Conservation (phyloP, 2,888 invertebrate species). For the Tortrix viridana region DNA sequence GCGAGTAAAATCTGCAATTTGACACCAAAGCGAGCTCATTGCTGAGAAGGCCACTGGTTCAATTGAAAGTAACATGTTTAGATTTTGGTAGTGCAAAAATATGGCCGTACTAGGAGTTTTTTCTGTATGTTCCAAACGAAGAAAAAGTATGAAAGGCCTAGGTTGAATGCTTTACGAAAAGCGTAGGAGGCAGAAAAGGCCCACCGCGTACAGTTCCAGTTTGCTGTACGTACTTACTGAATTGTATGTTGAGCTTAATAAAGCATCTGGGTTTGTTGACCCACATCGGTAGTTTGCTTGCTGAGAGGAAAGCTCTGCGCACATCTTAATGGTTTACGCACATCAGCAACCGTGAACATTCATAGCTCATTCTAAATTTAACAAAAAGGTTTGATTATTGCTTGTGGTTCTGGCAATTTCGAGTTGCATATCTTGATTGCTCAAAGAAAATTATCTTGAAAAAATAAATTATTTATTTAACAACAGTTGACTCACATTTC, state of each 20-base stretch:
- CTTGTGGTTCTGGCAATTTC: background rate
- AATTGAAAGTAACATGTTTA: background rate
- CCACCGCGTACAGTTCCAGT: conserved; percentile 57
- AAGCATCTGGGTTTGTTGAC: conserved; percentile 64
- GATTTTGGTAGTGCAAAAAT: conserved; percentile 7
- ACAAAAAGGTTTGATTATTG: background rate
- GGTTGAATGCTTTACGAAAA: conserved; percentile 50
- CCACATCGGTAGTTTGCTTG: conserved; percentile 43
- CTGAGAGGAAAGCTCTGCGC: conserved; percentile 23
- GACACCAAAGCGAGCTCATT: conserved; percentile 24
- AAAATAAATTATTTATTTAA: background rate
- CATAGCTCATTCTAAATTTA: background rate
- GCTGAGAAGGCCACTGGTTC: conserved; percentile 9
- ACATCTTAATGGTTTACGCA: conserved; percentile 12
- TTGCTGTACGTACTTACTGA: conserved; percentile 60
- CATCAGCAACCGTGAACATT: conserved; percentile 2
- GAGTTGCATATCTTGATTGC: background rate
- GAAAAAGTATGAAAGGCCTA: conserved; percentile 23
- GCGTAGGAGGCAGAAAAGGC: conserved; percentile 67
- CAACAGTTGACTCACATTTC: conserved; percentile 17
- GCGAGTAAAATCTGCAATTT: conserved; percentile 34
- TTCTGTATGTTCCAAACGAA: conserved; percentile 13
- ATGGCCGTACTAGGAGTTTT: background rate
- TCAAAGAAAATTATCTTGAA: background rate
- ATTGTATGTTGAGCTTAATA: conserved; percentile 59